Conservation (phyloP, 1,140 invertebrate species). For the Drosophila busckii region DNA sequence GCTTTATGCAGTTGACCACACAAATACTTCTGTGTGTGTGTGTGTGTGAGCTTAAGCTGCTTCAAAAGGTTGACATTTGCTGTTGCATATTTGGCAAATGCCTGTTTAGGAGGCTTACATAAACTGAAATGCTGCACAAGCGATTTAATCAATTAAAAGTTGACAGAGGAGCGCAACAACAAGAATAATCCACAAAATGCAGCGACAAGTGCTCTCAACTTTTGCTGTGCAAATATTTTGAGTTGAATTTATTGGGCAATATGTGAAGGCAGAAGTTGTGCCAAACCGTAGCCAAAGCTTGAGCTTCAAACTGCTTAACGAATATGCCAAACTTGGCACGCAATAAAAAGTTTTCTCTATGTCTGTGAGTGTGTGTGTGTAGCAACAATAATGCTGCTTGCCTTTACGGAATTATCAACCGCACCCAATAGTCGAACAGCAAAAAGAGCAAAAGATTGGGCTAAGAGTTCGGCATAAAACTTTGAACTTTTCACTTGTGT, state of each 20-base stretch:
- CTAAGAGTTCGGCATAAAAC: too few relatives aligned
- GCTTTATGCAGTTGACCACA: too few relatives aligned
- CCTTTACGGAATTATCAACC: too few relatives aligned
- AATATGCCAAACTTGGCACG: slow-evolving; percentile 20
- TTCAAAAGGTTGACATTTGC: slow-evolving; percentile 20
- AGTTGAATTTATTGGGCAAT: slow-evolving; percentile 69
- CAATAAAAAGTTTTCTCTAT: slow-evolving; percentile 16
- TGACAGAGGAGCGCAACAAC: slow-evolving; percentile 30
- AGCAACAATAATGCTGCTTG: too few relatives aligned
- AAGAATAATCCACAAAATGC: slow-evolving; percentile 12
- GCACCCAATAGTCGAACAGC: too few relatives aligned
- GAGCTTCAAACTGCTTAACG: too few relatives aligned
- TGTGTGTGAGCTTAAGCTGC: background rate
- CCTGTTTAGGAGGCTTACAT: slow-evolving; percentile 27
- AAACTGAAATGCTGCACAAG: slow-evolving; percentile 42
- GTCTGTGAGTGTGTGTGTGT: too few relatives aligned
- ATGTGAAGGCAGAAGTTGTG: slow-evolving; percentile 32
- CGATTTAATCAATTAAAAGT: slow-evolving; percentile 73
- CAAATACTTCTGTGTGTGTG: background rate
- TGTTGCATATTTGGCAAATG: slow-evolving; percentile 32
- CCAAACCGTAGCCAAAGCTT: too few relatives aligned
- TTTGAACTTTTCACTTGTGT: too few relatives aligned
- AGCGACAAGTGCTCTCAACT: slow-evolving; percentile 34
- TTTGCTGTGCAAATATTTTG: slow-evolving; percentile 61
- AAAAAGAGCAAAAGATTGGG: too few relatives aligned